Evolutionary conservation across 2,888 invertebrate genomes (phyloP).

Genomic region (Callyntrura sp.): DNA sequence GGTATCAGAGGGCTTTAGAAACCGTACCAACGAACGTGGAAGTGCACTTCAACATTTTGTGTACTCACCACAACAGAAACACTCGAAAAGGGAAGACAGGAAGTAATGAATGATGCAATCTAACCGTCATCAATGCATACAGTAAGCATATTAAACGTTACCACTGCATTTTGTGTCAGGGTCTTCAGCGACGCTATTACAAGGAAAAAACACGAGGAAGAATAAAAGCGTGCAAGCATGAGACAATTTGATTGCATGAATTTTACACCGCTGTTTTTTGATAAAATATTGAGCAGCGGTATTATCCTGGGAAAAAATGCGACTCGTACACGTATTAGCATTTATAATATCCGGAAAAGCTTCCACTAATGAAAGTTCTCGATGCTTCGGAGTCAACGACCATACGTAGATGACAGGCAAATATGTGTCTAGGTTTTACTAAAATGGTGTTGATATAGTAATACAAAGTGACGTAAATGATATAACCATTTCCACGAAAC

Average conservation of each 20-base stretch:
- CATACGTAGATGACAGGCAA: background rate
- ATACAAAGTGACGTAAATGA: background rate
- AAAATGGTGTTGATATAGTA: background rate
- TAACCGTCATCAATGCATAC: background rate
- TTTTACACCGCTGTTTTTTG: background rate
- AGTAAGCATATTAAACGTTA: too few species aligned
- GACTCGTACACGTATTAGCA: background rate
- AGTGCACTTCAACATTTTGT: slow-evolving; percentile 9
- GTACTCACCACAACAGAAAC: background rate
- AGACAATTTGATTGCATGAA: too few species aligned
- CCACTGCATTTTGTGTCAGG: too few species aligned
- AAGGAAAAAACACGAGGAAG: too few species aligned
- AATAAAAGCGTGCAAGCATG: too few species aligned
- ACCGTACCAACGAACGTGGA: background rate
- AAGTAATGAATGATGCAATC: background rate
- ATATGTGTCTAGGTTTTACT: background rate
- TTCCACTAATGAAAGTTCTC: background rate
- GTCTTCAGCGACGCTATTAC: too few species aligned
- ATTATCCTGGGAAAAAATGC: slow-evolving; percentile 30
- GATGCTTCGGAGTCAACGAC: background rate
- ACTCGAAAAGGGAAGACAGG: background rate
- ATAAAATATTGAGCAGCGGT: slow-evolving; percentile 55
- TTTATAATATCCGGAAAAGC: background rate
- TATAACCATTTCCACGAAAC: background rate
- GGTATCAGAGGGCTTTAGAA: slow-evolving; percentile 4